Conservation (phyloP, 2,888 invertebrate genomes). For the Eristalinus sepulchralis region DNA sequence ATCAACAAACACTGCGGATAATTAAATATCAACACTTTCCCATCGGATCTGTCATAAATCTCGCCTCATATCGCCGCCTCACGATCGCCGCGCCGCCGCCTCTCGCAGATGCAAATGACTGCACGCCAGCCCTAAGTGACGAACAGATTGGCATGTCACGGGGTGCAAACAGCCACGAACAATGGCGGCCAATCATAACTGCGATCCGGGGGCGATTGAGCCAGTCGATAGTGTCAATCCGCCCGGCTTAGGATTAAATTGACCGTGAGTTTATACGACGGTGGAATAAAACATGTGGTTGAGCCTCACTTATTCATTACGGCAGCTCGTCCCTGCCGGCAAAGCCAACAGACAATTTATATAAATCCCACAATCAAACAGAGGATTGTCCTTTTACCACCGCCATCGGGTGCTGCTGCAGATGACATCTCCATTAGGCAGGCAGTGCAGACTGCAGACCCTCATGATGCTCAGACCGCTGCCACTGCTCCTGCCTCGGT, state of each 20-base stretch:
- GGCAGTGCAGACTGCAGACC: slow-evolving; percentile 45
- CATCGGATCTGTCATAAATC: slow-evolving; percentile 67
- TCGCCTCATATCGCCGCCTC: slow-evolving; percentile 57
- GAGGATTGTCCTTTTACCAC: slow-evolving; percentile 47
- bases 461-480: slow-evolving; percentile 55
- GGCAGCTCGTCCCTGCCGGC: slow-evolving; percentile 53
- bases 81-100: slow-evolving; percentile 51
- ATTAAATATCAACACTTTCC: slow-evolving; percentile 68
- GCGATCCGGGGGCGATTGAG: slow-evolving; percentile 42
- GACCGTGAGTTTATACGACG: slow-evolving; percentile 74
- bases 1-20: slow-evolving; percentile 68
- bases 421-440: slow-evolving; percentile 69
- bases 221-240: slow-evolving; percentile 65
- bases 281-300: slow-evolving; percentile 71
- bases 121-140: slow-evolving; percentile 5
- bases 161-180: slow-evolving; percentile 42
- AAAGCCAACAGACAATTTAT: slow-evolving; percentile 71
- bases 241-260: slow-evolving; percentile 80
- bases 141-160: slow-evolving; percentile 14
- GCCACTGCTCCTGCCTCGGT: slow-evolving; percentile 66
- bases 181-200: slow-evolving; percentile 62
- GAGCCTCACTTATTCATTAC: slow-evolving; percentile 63
- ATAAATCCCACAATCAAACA: slow-evolving; percentile 71
- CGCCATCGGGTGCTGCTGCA: slow-evolving; percentile 45
- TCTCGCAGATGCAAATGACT: slow-evolving; percentile 62